Evolutionary conservation across 1,140 invertebrate species (phyloP).

Genomic region (Solen grandis): DNA sequence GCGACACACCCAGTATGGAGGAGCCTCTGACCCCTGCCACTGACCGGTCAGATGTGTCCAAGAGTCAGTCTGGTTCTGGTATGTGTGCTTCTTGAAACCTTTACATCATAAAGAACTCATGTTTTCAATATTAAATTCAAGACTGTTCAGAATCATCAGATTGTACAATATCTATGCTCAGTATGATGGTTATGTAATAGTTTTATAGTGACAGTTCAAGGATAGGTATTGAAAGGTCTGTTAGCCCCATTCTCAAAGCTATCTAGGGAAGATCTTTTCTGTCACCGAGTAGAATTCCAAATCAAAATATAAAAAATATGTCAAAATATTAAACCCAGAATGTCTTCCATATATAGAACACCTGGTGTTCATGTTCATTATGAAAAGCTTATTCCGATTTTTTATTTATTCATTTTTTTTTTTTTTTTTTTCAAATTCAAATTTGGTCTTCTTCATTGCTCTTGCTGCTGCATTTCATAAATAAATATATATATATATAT

Average conservation of each 20-base stretch:
- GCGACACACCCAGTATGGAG: background rate
- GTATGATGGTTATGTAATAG: background rate
- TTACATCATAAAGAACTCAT: background rate
- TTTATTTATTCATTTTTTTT: too few species aligned
- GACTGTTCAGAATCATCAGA: background rate
- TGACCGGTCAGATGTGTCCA: slow-evolving; percentile 14
- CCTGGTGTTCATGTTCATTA: background rate
- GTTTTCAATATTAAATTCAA: background rate
- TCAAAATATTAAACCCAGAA: too few species aligned
- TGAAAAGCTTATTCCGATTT: background rate
- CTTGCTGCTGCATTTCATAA: too few species aligned
- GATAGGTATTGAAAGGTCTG: background rate
- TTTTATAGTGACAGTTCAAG: background rate
- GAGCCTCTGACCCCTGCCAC: slow-evolving; percentile 27
- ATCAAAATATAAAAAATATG: too few species aligned
- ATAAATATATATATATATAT: too few species aligned
- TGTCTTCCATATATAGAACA: too few species aligned
- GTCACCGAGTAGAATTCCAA: too few species aligned
- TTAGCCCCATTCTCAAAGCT: background rate
- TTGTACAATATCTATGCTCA: background rate
- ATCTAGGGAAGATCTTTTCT: background rate
- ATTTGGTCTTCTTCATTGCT: too few species aligned
- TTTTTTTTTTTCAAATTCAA: too few species aligned
- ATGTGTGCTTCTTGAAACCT: background rate
- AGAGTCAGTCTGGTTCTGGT: slow-evolving; percentile 35